Evolutionary conservation across 2,888 invertebrate species (phyloP).

Genomic region (Drosophila fulvimacula): DNA sequence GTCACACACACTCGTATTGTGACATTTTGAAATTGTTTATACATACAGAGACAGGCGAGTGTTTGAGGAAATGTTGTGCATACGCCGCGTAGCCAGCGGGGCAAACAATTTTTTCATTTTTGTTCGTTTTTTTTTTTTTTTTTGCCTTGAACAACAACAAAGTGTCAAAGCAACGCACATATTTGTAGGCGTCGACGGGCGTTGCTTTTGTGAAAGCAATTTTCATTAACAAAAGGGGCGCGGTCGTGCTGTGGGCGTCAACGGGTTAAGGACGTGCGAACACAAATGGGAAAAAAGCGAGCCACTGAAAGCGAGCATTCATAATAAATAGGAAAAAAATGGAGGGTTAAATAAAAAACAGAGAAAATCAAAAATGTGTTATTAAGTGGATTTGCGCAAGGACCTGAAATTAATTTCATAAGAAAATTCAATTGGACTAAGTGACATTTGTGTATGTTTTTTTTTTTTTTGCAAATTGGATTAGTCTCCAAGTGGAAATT

Average conservation of each 20-base stretch:
- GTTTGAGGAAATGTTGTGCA: slow-evolving; percentile 53
- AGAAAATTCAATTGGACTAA: slow-evolving; percentile 49
- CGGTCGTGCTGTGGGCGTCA: slow-evolving; percentile 35
- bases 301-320: slow-evolving; percentile 40
- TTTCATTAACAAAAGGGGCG: slow-evolving; percentile 68
- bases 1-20: slow-evolving; percentile 10
- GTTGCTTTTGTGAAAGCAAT: slow-evolving; percentile 68
- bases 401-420: slow-evolving; percentile 35
- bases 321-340: slow-evolving; percentile 8
- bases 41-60: slow-evolving; percentile 29
- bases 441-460: slow-evolving; percentile 1
- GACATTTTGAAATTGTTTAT: slow-evolving; percentile 43
- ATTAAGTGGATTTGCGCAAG: slow-evolving; percentile 31
- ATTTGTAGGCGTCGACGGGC: slow-evolving; percentile 68
- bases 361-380: slow-evolving; percentile 15
- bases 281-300: slow-evolving; percentile 46
- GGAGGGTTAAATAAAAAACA: slow-evolving; percentile 1
- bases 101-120: slow-evolving; percentile 20
- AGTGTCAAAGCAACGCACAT: slow-evolving; percentile 66
- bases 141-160: slow-evolving; percentile 37
- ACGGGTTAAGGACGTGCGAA: slow-evolving; percentile 58
- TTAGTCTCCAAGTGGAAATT: neutral
- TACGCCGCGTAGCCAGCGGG: slow-evolving; percentile 58
- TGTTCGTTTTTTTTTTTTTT: neutral
- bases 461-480: slow-evolving; percentile 9